A percentile compares a stretch with the other conserved stretches of the same genome.
Conservation (phyloP, 2,888 invertebrate genomes). For the Oscheius myriophilus region DNA sequence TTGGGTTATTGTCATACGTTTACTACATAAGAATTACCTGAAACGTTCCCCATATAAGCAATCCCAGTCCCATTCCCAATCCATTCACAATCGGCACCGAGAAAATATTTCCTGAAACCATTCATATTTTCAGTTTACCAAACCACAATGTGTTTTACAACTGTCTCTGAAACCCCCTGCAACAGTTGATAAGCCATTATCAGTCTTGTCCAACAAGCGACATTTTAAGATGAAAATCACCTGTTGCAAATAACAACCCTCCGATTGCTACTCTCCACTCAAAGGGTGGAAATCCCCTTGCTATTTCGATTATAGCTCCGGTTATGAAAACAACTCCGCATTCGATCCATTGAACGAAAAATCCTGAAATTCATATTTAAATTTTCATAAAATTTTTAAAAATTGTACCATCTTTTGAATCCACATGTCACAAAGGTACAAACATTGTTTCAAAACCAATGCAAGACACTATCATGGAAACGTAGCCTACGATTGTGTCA, state of each 20-base stretch:
- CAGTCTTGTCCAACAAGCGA: background rate
- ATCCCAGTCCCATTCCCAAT: slow-evolving; percentile 63
- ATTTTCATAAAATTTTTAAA: background rate
- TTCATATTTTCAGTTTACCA: background rate
- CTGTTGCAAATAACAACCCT: slow-evolving; percentile 66
- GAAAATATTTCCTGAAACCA: slow-evolving; percentile 58
- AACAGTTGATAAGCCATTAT: no score
- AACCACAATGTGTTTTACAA: no score
- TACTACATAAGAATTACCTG: no score
- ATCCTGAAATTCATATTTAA: slow-evolving; percentile 39
- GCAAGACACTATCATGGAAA: slow-evolving; percentile 60
- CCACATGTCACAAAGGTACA: slow-evolving; percentile 55
- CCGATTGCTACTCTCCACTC: slow-evolving; percentile 62
- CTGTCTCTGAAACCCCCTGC: no score
- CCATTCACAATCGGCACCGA: slow-evolving; percentile 65
- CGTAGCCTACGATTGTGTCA: slow-evolving; percentile 54
- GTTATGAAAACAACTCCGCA: slow-evolving; percentile 63
- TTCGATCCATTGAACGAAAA: slow-evolving; percentile 68
- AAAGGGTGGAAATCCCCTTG: slow-evolving; percentile 61
- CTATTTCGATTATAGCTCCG: slow-evolving; percentile 59
- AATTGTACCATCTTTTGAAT: slow-evolving; percentile 61
- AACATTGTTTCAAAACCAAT: slow-evolving; percentile 65
- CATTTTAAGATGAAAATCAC: no score
- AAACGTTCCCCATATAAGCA: slow-evolving; percentile 65
- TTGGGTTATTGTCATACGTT: no score